Evolutionary conservation across 2,113 vertebrate species (phyloP).

Genomic region (Genyomyrus donnyi): DNA sequence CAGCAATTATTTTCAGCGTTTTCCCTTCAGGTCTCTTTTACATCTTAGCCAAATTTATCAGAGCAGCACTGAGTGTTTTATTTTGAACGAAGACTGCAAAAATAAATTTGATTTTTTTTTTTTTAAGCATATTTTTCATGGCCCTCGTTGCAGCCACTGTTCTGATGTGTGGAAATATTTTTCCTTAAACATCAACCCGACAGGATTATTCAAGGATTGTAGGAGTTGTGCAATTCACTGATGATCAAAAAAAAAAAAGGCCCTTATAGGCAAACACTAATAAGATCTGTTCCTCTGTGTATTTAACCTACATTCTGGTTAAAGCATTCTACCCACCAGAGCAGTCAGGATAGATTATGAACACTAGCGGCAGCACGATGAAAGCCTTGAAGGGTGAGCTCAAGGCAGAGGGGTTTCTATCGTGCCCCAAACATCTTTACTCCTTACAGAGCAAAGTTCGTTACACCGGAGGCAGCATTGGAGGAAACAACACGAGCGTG

Average conservation of each 20-base stretch:
- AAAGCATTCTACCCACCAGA: constrained; percentile 46
- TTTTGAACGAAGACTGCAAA: background rate
- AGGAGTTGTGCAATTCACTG: constrained; percentile 49
- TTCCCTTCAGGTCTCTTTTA: background rate
- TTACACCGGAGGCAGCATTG: background rate
- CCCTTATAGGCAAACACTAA: constrained; percentile 51
- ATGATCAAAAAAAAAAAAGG: constrained; percentile 46
- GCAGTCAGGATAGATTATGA: constrained; percentile 40
- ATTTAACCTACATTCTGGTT: constrained; percentile 64
- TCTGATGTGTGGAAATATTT: background rate
- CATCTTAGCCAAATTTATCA: background rate
- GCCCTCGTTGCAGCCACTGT: constrained; percentile 39
- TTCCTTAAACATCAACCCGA: constrained; percentile 46
- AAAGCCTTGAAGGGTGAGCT: constrained; percentile 5
- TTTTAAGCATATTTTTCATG: background rate
- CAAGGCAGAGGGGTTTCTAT: background rate
- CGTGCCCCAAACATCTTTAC: background rate
- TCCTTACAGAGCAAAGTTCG: background rate
- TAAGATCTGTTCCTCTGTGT: constrained; percentile 56
- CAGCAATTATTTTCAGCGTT: constrained; percentile 17
- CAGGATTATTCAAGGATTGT: constrained; percentile 49
- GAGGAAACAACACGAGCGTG: background rate
- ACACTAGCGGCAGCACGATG: constrained; percentile 31
- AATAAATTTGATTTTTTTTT: background rate
- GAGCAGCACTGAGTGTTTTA: background rate